Conservation (phyloP, 2,797 vertebrate genomes). For the Prunella strophiata region DNA sequence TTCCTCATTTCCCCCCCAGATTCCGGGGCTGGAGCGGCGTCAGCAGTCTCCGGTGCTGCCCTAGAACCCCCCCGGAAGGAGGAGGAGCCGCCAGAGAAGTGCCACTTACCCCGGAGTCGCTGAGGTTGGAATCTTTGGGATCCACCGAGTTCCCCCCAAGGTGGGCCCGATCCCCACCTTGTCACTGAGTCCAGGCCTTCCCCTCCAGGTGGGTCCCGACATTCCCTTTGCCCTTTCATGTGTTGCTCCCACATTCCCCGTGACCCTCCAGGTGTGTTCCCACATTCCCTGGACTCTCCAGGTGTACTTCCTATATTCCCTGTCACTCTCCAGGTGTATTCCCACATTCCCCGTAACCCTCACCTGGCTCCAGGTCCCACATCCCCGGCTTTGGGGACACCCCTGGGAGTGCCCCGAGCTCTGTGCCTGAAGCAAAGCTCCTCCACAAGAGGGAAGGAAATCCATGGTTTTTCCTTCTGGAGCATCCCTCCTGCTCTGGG, state of each 20-base stretch:
- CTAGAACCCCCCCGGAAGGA: not conserved
- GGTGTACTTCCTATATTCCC: not conserved
- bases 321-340: not conserved
- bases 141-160: not conserved
- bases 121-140: not conserved
- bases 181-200: not conserved
- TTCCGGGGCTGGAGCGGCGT: rapidly evolving
- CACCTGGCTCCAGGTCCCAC: not conserved
- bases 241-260: not conserved
- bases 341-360: not conserved
- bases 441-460: not conserved
- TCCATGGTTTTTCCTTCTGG: not conserved
- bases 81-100: not conserved
- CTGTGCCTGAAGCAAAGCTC: not conserved
- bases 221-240: not conserved
- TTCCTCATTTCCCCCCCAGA: rapidly evolving
- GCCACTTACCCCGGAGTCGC: not conserved
- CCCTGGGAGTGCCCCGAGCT: not conserved
- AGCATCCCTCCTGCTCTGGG: too few species aligned
- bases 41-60: too few species aligned
- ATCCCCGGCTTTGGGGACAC: too few species aligned
- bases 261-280: too few species aligned
- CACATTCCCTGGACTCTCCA: not conserved
- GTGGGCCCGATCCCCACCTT: not conserved
- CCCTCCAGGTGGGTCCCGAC: not conserved